Conservation (phyloP, 2,797 vertebrate genomes). For the Lepidocolaptes lacrymiger region DNA sequence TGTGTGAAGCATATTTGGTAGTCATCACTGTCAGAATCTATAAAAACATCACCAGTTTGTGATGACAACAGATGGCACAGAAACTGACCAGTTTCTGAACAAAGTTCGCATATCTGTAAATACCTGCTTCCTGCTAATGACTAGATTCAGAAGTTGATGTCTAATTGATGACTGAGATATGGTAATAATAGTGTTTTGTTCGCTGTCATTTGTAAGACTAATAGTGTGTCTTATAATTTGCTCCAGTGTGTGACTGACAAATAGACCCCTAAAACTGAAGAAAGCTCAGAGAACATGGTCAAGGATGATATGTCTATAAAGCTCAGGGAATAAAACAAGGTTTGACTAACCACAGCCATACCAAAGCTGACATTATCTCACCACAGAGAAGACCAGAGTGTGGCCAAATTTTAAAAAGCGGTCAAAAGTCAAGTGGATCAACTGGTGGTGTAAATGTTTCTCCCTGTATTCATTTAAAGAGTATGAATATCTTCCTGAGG, state of each 20-base stretch:
- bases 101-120: not conserved
- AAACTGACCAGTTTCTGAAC: not conserved
- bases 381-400: not conserved
- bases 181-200: not conserved
- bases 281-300: not conserved
- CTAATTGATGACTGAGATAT: not conserved
- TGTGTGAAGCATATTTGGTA: not conserved
- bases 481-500: not conserved
- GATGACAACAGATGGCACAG: not conserved
- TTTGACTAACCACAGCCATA: not conserved
- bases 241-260: not conserved
- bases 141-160: not conserved
- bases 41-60: not conserved
- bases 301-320: not conserved
- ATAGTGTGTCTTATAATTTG: not conserved
- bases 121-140: not conserved
- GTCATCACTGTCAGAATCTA: not conserved
- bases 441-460: not conserved
- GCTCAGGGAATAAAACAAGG: not conserved
- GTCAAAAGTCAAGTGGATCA: not conserved
- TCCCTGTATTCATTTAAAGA: not conserved
- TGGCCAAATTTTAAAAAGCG: not conserved
- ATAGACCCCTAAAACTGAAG: not conserved
- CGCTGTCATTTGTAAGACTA: not conserved
- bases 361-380: not conserved